These are phyloP conservation scores for Drosophila gaucha DNA, from an alignment of 2,888 invertebrate species.

Conservation along the genomic window DNA sequence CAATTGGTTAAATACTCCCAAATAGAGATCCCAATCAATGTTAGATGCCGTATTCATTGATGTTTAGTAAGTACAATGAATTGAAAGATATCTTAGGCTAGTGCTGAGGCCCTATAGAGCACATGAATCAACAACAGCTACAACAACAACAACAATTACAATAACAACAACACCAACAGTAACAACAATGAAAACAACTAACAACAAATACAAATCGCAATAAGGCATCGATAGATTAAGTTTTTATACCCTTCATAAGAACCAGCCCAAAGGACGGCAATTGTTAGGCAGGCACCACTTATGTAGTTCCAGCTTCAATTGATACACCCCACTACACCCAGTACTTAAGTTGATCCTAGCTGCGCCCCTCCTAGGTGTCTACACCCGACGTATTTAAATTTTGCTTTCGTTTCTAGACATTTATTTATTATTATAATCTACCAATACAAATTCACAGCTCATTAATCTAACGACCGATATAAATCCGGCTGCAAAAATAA, in stretches of 20 bases:
- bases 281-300: constrained; percentile 39
- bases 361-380: constrained; percentile 31
- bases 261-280: constrained; percentile 50
- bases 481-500: constrained; percentile 76
- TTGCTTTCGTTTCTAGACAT: constrained; percentile 61
- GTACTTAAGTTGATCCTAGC: constrained; percentile 24
- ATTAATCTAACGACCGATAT: constrained; percentile 78
- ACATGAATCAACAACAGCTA: constrained; percentile 37
- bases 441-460: constrained; percentile 76
- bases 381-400: constrained; percentile 48
- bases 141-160: constrained; percentile 15
- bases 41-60: constrained; percentile 48
- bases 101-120: constrained; percentile 72
- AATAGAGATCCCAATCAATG: constrained; percentile 22
- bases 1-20: constrained; percentile 28
- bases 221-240: constrained; percentile 44
- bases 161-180: constrained; percentile 35
- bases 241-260: constrained; percentile 73
- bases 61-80: constrained; percentile 65
- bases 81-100: constrained; percentile 50
- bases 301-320: constrained; percentile 19
- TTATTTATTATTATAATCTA: constrained; percentile 58
- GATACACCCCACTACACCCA: constrained; percentile 21
- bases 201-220: constrained; percentile 13
- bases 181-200: constrained; percentile 11